Percentiles rank a stretch among this genome's conserved stretches.
phyloP scores from a whole-genome alignment of 1,140 invertebrate species.

The Drosophila guanche region DNA sequence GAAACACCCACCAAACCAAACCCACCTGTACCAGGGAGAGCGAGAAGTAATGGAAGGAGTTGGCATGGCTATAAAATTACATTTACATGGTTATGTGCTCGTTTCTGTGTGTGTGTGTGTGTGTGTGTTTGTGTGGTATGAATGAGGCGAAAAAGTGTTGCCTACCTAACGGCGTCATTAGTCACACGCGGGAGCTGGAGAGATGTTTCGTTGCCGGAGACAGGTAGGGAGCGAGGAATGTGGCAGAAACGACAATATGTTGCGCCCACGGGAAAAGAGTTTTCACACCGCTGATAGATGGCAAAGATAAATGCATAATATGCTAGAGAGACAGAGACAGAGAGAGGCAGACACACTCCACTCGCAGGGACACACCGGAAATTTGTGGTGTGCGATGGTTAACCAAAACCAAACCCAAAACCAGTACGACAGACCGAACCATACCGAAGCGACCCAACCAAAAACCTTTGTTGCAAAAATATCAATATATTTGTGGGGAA shows the following conservation, averaged over 20 bases:
- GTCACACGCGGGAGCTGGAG: constrained; percentile 12
- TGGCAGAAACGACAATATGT: constrained; percentile 43
- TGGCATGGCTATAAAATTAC: constrained; percentile 45
- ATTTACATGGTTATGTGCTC: constrained; percentile 43
- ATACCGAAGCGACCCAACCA: background rate
- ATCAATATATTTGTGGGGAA: constrained; percentile 23
- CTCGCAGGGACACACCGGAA: constrained; percentile 49
- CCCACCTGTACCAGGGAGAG: background rate
- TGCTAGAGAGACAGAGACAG: constrained; percentile 4
- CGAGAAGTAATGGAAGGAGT: constrained; percentile 7
- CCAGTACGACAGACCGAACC: constrained; percentile 38
- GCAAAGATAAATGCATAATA: constrained; percentile 73
- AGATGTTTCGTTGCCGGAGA: background rate
- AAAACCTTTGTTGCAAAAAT: constrained; percentile 43
- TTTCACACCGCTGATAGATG: constrained; percentile 71
- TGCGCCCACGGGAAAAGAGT: constrained; percentile 55
- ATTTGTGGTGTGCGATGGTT: constrained; percentile 51
- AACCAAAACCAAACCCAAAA: constrained; percentile 53
- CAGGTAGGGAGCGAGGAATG: constrained; percentile 4
- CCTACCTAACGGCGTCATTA: constrained; percentile 62
- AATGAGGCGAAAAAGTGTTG: constrained; percentile 55
- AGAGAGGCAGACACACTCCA: constrained; percentile 10
- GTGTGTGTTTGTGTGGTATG: background rate
- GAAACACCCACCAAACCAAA: too few species aligned
- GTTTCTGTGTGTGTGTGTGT: background rate